Base-by-base conservation (phyloP, 2,113 vertebrate species). In the Sinocyclocheilus rhinocerous region DNA sequence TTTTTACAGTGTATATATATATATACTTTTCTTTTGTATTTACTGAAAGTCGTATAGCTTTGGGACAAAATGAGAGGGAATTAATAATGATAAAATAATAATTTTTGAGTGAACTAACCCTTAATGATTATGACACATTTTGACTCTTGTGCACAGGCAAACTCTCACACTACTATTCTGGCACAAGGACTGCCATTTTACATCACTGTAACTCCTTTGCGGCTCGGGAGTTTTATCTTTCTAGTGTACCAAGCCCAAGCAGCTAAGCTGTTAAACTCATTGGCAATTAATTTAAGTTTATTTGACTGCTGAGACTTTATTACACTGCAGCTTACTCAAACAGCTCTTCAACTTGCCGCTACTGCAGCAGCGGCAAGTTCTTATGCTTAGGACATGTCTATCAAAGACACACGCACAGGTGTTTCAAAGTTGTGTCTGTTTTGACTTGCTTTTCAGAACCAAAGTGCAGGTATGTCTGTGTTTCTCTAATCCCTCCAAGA, bases 211-310 rank as follows among this genome's bases (percentile, higher is more conserved):
- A 89, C 75, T 69, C 20, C 45, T 75, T 48, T 65, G 26, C 16
- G 45, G 76, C 63, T 83, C 57, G 83, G 57, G 75, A 59, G 80
- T 48, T 87, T 85, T 65, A 52, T 89, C 83, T 78, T 57, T 77
- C 50, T 24, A 33, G 33, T 12, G 18, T 65, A 29, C 29, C 50
- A 48, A 48, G 10, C 76, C 70, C 36, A 73, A 73, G 70, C 36
- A 22, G 33, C 67, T 55, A 15, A 84, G 65, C 76, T 55, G 84
- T 63, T 57, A 79, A 79, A 85, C 48, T 48, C 39, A 69, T 82
- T 76, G 63, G 24, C 50, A 13, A 48, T 84, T 70, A 48, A 76
- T 69, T 84, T 48, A 29, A 29, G 42, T 75, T 83, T 83, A 63
- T 77, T 85, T 84, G 87, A 84, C 76, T 50, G 26, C 69, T 69